Base-by-base conservation (phyloP, 2,888 invertebrate genomes). In the Ophraella communa region DNA sequence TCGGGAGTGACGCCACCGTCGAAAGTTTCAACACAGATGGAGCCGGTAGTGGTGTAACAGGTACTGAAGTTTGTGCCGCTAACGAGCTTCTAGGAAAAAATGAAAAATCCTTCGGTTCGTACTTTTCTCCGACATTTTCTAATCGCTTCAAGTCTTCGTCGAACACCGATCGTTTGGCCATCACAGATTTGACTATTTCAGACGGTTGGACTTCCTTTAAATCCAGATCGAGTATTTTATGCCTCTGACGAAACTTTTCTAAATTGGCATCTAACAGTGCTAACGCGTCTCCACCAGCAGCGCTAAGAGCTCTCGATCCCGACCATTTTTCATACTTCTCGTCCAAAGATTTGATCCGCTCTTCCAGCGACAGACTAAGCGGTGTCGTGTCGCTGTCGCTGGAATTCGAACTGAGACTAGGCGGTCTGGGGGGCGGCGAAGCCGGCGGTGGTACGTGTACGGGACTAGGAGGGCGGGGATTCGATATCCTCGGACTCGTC, bases 141-240 rank as follows among this genome's bases (percentile, higher is more conserved):
- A 98, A 85, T 33, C 98, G 87, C 82, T 96, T 95, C 42, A 93
- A 89, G 81, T 98, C 98, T 81, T 97, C 97, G 80, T 98, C 98
- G 82, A 98, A 97, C 58, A 98, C 94, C 56, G 95, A 96, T 69
- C 93, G 90, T 81, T 95, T 94, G 4, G 96, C 94, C 76, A 97
- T 86, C 74, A 98, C 88, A 21, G 95, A 94, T 77, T 94, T 93
- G 39, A 96, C 93, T 76, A 97, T 96, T 75, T 96, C 96, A 21
- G 96, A 96, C 0, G 96, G 96, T 79, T 96, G 94, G 64, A 93
- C 76, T 55, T 77, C 75, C 56, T 73, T 75, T 49, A 74, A 87
- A 78, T 93, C 92, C 65, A 93, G 84, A 74, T 94, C 93, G 44
- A 94, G 86, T 59, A 94, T 85, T 74, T 92, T 90, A 76, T 91